Percentiles rank a stretch among this genome's conserved stretches.
These are phyloP conservation scores for Propithecus perrieri DNA, from an alignment of 2,797 vertebrate genomes.

Conservation along the genomic window DNA sequence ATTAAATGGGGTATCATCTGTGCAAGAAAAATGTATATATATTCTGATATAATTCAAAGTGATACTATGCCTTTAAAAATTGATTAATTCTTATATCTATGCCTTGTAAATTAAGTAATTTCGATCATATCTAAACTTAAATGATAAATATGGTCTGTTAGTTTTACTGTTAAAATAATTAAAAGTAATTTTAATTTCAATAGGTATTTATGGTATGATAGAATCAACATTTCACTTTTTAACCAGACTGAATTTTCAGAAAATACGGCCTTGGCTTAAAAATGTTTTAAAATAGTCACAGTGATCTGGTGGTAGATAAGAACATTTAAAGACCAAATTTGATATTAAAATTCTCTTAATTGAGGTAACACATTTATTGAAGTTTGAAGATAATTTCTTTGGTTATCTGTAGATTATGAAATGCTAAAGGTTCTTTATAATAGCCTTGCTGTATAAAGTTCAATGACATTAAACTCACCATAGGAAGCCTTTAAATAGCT, in stretches of 20 bases:
- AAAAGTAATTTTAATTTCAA: not conserved
- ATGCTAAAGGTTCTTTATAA: not conserved
- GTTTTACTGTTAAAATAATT: not conserved
- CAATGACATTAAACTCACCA: not conserved
- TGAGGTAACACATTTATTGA: not conserved
- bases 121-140: not conserved
- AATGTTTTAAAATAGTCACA: not conserved
- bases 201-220: not conserved
- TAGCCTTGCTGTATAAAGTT: not conserved
- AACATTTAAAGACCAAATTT: conserved; percentile 26
- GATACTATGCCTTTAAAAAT: not conserved
- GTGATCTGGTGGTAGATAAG: not conserved
- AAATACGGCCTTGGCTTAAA: not conserved
- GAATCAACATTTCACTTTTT: not conserved
- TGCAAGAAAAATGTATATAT: not conserved
- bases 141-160: not conserved
- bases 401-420: conserved; percentile 13
- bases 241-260: not conserved
- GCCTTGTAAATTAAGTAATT: not conserved
- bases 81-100: not conserved
- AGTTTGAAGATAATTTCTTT: not conserved
- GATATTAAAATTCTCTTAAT: not conserved
- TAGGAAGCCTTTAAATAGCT: not conserved
- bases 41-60: not conserved
- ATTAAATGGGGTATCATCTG: not conserved